Conservation (phyloP, 2,113 vertebrate genomes). For the Bagarius yarrelli region DNA sequence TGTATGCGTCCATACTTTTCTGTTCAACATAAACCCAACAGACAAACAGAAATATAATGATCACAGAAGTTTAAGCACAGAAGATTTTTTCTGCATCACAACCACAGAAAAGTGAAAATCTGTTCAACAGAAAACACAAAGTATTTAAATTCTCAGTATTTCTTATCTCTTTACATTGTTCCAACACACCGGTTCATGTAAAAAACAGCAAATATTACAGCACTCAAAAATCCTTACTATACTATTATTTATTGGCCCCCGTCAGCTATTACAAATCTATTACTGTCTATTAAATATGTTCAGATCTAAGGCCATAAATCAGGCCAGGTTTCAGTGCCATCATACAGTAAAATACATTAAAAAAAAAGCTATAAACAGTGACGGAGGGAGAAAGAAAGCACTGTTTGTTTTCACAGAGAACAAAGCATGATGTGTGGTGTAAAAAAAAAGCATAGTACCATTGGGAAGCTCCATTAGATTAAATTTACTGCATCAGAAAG, state of each 20-base stretch:
- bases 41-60: slow-evolving; percentile 21
- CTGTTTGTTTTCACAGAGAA: slow-evolving; percentile 1
- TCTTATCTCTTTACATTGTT: slow-evolving; percentile 42
- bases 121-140: slow-evolving; percentile 62
- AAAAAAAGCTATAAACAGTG: slow-evolving; percentile 29
- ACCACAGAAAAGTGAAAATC: slow-evolving; percentile 58
- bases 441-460: slow-evolving; percentile 43
- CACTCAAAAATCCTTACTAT: slow-evolving; percentile 57
- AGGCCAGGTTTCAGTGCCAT: slow-evolving; percentile 52
- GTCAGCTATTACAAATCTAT: slow-evolving; percentile 63
- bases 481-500: slow-evolving; percentile 6
- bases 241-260: slow-evolving; percentile 66
- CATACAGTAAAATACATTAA: slow-evolving; percentile 20
- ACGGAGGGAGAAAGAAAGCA: slow-evolving; percentile 31
- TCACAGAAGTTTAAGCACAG: slow-evolving; percentile 54
- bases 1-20: slow-evolving; percentile 57
- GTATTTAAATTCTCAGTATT: slow-evolving; percentile 54
- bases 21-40: slow-evolving; percentile 51
- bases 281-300: slow-evolving; percentile 69
- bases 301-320: slow-evolving; percentile 48
- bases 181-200: slow-evolving; percentile 54
- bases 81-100: slow-evolving; percentile 54
- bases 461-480: slow-evolving; percentile 23
- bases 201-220: slow-evolving; percentile 53
- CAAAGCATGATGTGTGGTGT: slow-evolving; percentile 34